Conservation (phyloP, 2,888 invertebrate species). For the Netelia virgata region DNA sequence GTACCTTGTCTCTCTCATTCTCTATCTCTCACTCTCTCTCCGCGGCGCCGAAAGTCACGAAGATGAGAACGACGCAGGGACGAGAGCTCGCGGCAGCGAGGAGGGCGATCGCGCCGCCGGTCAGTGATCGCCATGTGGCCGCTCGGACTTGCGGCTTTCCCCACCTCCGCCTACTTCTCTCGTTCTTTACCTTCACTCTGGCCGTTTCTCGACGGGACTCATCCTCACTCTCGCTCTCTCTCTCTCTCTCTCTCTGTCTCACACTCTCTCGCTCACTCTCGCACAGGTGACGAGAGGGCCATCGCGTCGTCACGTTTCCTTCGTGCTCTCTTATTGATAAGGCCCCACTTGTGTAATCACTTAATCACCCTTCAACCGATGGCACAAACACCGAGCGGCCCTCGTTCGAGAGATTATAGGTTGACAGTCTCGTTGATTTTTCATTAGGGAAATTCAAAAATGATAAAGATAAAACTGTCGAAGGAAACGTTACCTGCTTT, state of each 20-base stretch:
- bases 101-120: slow-evolving; percentile 75
- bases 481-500: neutral
- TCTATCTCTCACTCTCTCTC: slow-evolving; percentile 63
- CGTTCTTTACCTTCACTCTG: slow-evolving; percentile 46
- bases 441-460: neutral
- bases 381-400: neutral
- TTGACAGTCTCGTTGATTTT: neutral
- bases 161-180: slow-evolving; percentile 56
- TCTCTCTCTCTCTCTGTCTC: slow-evolving; percentile 35
- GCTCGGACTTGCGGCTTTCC: slow-evolving; percentile 72
- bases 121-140: slow-evolving; percentile 78
- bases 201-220: slow-evolving; percentile 65
- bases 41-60: slow-evolving; percentile 77
- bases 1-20: slow-evolving; percentile 65
- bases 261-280: slow-evolving; percentile 18
- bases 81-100: slow-evolving; percentile 71
- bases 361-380: slow-evolving; percentile 26
- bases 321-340: slow-evolving; percentile 41
- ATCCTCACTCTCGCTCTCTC: slow-evolving; percentile 13
- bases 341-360: slow-evolving; percentile 47
- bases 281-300: slow-evolving; percentile 64
- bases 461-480: neutral
- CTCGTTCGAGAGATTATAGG: slow-evolving; percentile 10
- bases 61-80: slow-evolving; percentile 67
- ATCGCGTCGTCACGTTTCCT: slow-evolving; percentile 50